phyloP scores from a whole-genome alignment of 2,113 vertebrate genomes.

The Microtus ochrogaster region DNA sequence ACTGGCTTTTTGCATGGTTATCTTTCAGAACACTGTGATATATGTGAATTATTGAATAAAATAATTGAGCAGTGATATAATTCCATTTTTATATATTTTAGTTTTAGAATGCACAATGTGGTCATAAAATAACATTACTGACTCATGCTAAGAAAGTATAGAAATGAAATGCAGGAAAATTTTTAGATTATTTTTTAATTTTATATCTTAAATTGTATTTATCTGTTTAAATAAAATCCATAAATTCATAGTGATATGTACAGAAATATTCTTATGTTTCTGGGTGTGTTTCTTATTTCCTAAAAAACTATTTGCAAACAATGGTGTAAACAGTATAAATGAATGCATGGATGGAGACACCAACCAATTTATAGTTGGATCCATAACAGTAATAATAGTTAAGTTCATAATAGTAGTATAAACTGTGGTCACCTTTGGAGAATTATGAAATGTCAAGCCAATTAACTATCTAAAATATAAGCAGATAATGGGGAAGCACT shows the following conservation, averaged over 20 bases:
- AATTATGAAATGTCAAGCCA: not conserved
- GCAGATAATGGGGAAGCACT: not conserved
- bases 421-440: not conserved
- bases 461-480: not conserved
- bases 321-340: not conserved
- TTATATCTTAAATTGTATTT: slow-evolving; percentile 7
- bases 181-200: not conserved
- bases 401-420: not conserved
- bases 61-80: not conserved
- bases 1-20: not conserved
- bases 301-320: not conserved
- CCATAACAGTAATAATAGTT: not conserved
- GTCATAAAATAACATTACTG: not conserved
- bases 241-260: not conserved
- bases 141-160: not conserved
- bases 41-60: slow-evolving; percentile 15
- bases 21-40: not conserved
- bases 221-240: not conserved
- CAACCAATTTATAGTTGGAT: not conserved
- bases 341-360: not conserved
- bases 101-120: not conserved
- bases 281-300: not conserved
- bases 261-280: not conserved
- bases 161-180: not conserved
- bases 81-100: not conserved